These are phyloP conservation scores for Glyptemys insculpta DNA, from an alignment of 2,797 vertebrate species.

Conservation along the genomic window DNA sequence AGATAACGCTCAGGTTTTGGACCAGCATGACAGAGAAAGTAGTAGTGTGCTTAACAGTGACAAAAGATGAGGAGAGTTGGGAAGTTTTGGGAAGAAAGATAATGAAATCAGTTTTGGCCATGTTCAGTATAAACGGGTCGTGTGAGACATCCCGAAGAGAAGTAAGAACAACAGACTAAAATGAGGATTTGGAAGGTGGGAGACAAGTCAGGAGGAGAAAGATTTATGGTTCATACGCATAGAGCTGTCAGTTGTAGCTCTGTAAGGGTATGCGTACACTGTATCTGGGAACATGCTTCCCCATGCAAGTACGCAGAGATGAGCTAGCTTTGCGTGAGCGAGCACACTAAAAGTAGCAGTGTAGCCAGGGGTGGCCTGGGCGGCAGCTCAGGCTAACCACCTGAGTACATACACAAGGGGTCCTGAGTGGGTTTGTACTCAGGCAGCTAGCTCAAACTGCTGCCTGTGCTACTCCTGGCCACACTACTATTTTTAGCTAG, in stretches of 20 bases:
- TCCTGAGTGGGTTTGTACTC: background rate
- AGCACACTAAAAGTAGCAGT: background rate
- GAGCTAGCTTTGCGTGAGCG: background rate
- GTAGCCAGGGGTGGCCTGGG: background rate
- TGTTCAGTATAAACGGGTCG: accelerated
- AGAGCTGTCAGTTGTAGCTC: background rate
- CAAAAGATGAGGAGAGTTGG: background rate
- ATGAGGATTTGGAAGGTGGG: background rate
- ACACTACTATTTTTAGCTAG: background rate
- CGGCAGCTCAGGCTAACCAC: background rate
- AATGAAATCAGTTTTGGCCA: background rate
- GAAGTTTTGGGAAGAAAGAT: background rate
- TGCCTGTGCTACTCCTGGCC: background rate
- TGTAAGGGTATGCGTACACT: background rate
- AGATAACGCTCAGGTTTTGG: background rate
- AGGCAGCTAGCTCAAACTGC: background rate
- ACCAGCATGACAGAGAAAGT: background rate
- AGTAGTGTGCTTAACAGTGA: background rate
- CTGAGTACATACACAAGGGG: background rate
- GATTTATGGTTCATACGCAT: background rate
- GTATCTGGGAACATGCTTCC: background rate
- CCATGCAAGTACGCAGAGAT: background rate
- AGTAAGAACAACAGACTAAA: background rate
- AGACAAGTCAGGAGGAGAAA: accelerated
- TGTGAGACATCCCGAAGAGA: accelerated